Evolutionary conservation across 2,797 vertebrate genomes (phyloP), one percentile per base, ranked within the genome.

Genomic region (Carduelis carduelis): DNA sequence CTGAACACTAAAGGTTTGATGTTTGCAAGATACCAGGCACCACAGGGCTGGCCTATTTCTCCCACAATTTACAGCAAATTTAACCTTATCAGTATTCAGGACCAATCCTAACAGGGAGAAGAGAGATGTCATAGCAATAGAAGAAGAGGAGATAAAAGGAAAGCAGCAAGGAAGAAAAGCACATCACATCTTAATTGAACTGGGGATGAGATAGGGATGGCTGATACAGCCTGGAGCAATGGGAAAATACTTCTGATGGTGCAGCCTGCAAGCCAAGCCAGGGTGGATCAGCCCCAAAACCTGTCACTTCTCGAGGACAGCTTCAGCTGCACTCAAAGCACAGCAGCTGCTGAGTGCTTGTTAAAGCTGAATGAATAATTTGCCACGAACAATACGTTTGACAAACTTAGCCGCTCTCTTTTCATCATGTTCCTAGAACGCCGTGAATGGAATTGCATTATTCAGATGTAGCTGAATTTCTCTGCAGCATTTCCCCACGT

Each of bases 31-130:
- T 6, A 53, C 8, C 49, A 80, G 53, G 41, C 56, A 78, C 23
- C 24, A 72, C 41, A 32, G 27, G 52, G 39, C 80, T 44, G 63
- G 26, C 23, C 43, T 50, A 18, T 81, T 95, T 90, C 71, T 83
- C 77, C 68, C 19, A 3, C 23, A 77, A 80, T 79, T 85, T 72
- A 49, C 44, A 76, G 61, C 49, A 86, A 81, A 59, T 81, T 76
- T 57, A 59, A 53, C 75, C 32, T 95, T 44, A 92, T 94, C 59
- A 61, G 59, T 39, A 96, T 94, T 94, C 96, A 95, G 83, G n/a
- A 85, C 12, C 55, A 70, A 26, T 30, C 24, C 14, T 22, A 35
- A 52, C 0, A n/a, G 5, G 12, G 50, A 79, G 49, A 76, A 43
- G 53, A 56, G 46, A 87, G 56, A 82, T 17, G 17, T 37, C 10